Conservation (phyloP, 2,113 vertebrate genomes). For the Apus apus region DNA sequence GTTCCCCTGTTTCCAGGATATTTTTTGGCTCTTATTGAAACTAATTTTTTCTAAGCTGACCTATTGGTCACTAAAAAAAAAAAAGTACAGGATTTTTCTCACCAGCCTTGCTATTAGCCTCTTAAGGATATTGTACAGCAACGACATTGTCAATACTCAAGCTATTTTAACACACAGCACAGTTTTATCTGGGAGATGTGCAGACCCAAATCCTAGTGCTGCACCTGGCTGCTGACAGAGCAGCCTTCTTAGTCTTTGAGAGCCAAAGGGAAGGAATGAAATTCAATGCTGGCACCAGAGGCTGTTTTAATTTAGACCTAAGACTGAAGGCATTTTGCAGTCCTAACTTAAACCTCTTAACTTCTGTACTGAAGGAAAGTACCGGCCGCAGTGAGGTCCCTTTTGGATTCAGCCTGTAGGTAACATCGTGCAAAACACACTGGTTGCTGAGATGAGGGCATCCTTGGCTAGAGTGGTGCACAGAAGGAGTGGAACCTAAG, state of each 20-base stretch:
- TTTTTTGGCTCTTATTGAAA: not conserved
- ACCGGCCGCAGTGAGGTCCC: not conserved
- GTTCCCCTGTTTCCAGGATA: not conserved
- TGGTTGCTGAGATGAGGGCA: not conserved
- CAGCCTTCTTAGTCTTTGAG: not conserved
- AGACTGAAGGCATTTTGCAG: not conserved
- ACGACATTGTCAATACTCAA: not conserved
- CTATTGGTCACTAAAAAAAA: not conserved
- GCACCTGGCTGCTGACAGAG: not conserved
- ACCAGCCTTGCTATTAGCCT: not conserved
- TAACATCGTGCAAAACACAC: fast-evolving
- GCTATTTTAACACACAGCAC: not conserved
- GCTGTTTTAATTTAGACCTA: not conserved
- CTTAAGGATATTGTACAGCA: not conserved
- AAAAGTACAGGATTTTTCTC: not conserved
- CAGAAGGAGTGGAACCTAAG: not conserved
- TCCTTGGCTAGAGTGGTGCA: not conserved
- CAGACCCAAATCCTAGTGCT: not conserved
- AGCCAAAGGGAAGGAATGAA: not conserved
- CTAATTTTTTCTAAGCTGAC: not conserved
- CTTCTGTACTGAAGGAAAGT: not conserved
- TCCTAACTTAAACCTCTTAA: not conserved
- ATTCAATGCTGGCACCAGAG: not conserved
- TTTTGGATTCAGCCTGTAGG: not conserved
- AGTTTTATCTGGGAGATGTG: fast-evolving